Evolutionary conservation across 2,888 invertebrate species (phyloP).

Genomic region (Scotopteryx bipunctaria): DNA sequence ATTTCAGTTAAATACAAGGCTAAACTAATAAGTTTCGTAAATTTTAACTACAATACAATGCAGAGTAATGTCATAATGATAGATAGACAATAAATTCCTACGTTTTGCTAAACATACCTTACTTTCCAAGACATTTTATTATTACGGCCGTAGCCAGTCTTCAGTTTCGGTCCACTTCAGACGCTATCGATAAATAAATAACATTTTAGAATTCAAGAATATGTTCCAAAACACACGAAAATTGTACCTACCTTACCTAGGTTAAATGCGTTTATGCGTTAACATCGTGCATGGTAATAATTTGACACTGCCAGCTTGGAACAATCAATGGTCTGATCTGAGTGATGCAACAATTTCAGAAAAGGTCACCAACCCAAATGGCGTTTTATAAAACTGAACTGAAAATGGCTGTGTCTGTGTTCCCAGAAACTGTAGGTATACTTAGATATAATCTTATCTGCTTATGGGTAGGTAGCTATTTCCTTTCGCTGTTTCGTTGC

Average conservation of each 20-base stretch:
- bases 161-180: constrained; percentile 55
- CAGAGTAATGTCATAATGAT: too few species aligned
- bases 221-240: too few species aligned
- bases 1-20: too few species aligned
- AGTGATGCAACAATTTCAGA: constrained; percentile 7
- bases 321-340: not conserved
- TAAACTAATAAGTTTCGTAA: too few species aligned
- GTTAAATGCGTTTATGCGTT: not conserved
- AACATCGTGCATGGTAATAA: not conserved
- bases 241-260: too few species aligned
- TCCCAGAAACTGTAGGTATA: not conserved
- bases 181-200: constrained; percentile 54
- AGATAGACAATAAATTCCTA: too few species aligned
- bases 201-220: constrained; percentile 8
- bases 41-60: too few species aligned
- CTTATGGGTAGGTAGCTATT: too few species aligned
- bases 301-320: not conserved
- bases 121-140: constrained; percentile 60
- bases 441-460: constrained; percentile 10
- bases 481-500: not conserved
- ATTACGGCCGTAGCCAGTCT: constrained; percentile 45
- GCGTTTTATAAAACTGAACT: not conserved
- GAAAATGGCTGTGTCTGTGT: not conserved
- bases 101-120: constrained; percentile 58
- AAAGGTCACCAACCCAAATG: constrained; percentile 1